Evolutionary conservation across 1,140 invertebrate genomes (phyloP), one percentile per base, ranked within the genome.

Genomic region (Pinna nobilis): DNA sequence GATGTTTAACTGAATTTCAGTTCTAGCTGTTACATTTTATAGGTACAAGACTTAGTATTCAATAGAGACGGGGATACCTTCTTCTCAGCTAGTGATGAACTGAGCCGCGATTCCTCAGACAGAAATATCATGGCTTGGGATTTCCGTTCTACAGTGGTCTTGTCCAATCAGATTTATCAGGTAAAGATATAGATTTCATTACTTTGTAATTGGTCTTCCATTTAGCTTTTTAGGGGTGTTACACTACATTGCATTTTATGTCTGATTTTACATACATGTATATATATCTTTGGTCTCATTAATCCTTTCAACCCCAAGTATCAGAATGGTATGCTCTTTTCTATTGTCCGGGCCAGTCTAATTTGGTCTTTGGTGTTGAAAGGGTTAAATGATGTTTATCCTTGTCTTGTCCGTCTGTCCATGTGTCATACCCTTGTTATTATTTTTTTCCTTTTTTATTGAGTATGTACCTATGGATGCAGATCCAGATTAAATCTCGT

Each of bases 91-190:
- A 74, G 82, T 59, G 86, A 86, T 57, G 49, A 88, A 13, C 83
- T 90, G 7, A 82, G 80, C 23, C 74, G 82, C 35, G 89, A 90
- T 74, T 89, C 88, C 15, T 81, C 88, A 5, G 89, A 90, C 70
- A 80, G 87, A 55, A 88, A 82, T 41, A 84, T 90, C 18, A 89
- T 90, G 86, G 88, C 84, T 1, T 90, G 89, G 89, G 87, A 90
- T 75, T 84, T 86, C 63, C 70, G 61, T 3, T 77, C 81, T 41
- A 82, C 82, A 11, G 82, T 84, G 55, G 75, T 88, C 15, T 60
- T 90, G 11, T 90, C 89, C 13, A 90, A 90, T 61, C 89, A 90
- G 75, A 89, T 90, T 37, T 90, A 83, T 74, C 86, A 89, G 74
- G 89, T 90, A 74, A 79, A 55, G 59, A 59, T 33, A 44, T 39